phyloP scores from a whole-genome alignment of 2,888 invertebrate genomes.

The Exocentrus adspersus region DNA sequence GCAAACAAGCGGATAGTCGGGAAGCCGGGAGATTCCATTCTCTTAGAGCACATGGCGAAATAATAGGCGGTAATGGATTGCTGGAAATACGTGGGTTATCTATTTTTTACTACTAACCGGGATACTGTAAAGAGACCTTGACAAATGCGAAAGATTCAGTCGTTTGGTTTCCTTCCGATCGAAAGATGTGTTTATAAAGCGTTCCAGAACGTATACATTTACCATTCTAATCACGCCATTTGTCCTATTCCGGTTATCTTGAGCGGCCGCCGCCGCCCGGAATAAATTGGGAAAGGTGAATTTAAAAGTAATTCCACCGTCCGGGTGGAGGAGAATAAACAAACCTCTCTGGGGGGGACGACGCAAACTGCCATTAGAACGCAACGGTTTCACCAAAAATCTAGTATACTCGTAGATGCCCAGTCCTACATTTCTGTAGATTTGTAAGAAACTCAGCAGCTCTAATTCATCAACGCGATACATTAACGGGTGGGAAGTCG shows the following conservation, averaged over 20 bases:
- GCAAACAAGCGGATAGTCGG: slow-evolving; percentile 36
- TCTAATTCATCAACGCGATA: too few species aligned
- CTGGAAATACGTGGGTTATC: slow-evolving; percentile 46
- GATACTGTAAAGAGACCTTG: too few species aligned
- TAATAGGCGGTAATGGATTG: slow-evolving; percentile 48
- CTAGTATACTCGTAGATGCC: too few species aligned
- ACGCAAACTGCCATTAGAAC: too few species aligned
- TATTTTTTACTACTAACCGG: slow-evolving; percentile 34
- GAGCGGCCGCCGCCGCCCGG: slow-evolving; percentile 5
- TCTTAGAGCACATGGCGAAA: slow-evolving; percentile 46
- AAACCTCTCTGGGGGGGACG: background rate
- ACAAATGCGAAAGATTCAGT: background rate
- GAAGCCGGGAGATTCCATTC: slow-evolving; percentile 42
- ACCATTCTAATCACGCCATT: slow-evolving; percentile 26
- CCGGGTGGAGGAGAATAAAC: slow-evolving; percentile 3
- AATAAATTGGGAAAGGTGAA: slow-evolving; percentile 23
- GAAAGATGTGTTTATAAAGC: slow-evolving; percentile 21
- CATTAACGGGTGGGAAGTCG: background rate
- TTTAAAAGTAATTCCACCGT: slow-evolving; percentile 16
- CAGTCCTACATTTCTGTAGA: too few species aligned
- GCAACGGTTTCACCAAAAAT: too few species aligned
- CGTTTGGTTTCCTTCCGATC: background rate
- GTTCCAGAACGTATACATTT: slow-evolving; percentile 13
- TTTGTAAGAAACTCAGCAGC: background rate
- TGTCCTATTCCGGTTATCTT: slow-evolving; percentile 22